Conservation (phyloP, 2,888 invertebrate genomes). For the Cheilosia impressa region DNA sequence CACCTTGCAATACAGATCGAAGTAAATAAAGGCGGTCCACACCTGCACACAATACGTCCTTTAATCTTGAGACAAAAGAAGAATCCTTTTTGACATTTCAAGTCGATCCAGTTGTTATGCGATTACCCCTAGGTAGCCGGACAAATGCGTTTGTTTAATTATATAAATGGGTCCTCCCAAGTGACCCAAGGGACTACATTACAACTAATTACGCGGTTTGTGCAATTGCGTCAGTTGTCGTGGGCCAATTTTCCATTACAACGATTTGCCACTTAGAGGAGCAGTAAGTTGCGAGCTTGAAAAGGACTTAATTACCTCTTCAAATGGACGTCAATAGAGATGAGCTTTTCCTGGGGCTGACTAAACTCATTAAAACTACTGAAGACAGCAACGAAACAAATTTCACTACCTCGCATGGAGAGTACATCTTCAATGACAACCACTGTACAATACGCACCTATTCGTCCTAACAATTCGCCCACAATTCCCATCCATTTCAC, state of each 20-base stretch:
- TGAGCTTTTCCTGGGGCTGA: too few relatives aligned
- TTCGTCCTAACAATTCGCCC: neutral
- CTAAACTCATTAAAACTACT: neutral
- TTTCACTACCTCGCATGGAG: too few relatives aligned
- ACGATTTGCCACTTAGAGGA: neutral
- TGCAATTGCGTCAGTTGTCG: neutral
- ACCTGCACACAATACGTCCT: too few relatives aligned
- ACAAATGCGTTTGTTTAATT: constrained; percentile 8
- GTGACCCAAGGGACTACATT: constrained; percentile 11
- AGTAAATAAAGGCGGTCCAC: too few relatives aligned
- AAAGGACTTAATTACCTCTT: neutral
- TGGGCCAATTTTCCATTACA: neutral
- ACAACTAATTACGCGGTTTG: constrained; percentile 32
- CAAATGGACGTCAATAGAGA: neutral
- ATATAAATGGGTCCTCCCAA: constrained; percentile 3
- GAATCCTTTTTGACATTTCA: too few relatives aligned
- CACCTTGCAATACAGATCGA: too few relatives aligned
- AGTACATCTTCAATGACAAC: too few relatives aligned
- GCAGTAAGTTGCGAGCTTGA: neutral
- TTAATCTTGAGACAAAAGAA: too few relatives aligned
- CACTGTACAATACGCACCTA: too few relatives aligned
- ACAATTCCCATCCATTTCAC: neutral
- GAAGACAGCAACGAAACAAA: too few relatives aligned
- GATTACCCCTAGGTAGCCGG: too few relatives aligned
- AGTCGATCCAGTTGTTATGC: too few relatives aligned